Conservation (phyloP, 2,797 vertebrate genomes). For the Danio choprae region DNA sequence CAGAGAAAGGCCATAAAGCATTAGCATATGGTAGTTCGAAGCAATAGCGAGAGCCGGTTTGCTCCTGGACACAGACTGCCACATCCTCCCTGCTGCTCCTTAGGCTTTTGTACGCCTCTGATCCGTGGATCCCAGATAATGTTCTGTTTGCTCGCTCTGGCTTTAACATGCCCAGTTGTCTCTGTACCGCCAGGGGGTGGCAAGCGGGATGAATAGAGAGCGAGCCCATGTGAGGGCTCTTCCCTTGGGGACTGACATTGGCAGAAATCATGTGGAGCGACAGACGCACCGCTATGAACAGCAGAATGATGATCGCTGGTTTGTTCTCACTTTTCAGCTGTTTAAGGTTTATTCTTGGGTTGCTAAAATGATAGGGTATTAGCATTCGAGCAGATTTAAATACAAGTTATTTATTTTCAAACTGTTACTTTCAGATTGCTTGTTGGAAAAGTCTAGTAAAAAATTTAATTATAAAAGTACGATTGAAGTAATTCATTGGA, state of each 20-base stretch:
- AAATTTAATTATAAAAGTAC: neutral
- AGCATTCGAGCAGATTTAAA: neutral
- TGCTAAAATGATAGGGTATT: neutral
- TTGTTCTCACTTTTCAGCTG: neutral
- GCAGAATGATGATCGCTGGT: constrained; percentile 1
- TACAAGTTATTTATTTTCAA: neutral
- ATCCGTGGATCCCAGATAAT: constrained; percentile 54
- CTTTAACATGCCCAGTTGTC: constrained; percentile 49
- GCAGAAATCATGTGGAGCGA: constrained; percentile 29
- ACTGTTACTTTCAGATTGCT: neutral
- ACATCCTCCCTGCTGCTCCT: constrained; percentile 47
- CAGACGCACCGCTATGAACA: constrained; percentile 24
- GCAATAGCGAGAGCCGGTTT: constrained; percentile 28
- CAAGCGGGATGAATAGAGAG: constrained; percentile 49
- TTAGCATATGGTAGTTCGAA: constrained; percentile 42
- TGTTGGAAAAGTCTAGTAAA: too few species aligned
- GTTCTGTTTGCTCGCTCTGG: constrained; percentile 50
- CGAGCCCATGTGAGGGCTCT: constrained; percentile 41
- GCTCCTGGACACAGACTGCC: constrained; percentile 35
- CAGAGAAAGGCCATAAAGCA: constrained; percentile 20
- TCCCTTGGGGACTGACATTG: constrained; percentile 34
- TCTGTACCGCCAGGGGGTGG: constrained; percentile 47
- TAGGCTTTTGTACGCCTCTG: constrained; percentile 41
- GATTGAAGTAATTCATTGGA: too few species aligned
- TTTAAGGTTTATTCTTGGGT: neutral